Evolutionary conservation across 1,140 invertebrate species (phyloP), one percentile per base, ranked within the genome.

Genomic region (Euschistus heros): DNA sequence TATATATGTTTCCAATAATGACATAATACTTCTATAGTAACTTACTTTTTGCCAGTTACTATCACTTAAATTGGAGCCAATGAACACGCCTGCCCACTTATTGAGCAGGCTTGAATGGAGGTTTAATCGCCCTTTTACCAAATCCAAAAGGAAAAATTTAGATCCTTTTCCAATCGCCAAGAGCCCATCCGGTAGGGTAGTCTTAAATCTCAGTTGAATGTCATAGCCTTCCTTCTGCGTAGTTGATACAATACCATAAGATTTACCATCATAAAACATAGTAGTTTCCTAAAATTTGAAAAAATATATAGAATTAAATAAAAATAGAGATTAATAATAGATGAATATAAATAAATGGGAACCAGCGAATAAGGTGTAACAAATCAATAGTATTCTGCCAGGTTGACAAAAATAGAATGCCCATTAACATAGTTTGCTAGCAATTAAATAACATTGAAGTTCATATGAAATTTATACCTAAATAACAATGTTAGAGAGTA

Each of bases 151-250:
- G 74, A 90, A 92, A 75, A 85, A 90, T 2, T 88, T 90, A 26
- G 82, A 75, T 15, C 90, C 89, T 68, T 86, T 86, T 33, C 90
- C 89, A 74, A 92, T 85, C 13, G 89, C 89, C 61, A 97, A 74
- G n/a, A 94, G 76, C 24, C 90, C 91, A 74, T 87, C 86, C 0
- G 86, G 83, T 27, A 96, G 75, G 4, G 93, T 96, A 0, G 94
- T 97, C 72, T 91, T 87, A 74, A 97, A 96, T 26, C 89, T 79
- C 71, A 96, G 87, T 67, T 88, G 85, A 46, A 96, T 87, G 72
- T 91, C 89, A 75, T 93, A 93, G 54, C 88, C 89, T 74, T 91
- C 88, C 67, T 89, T 87, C 27, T 88, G 81, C 13, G 81, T 82
- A 0, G 88, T 91, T 69, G 89, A 87, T 13, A 91, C 84, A 46